Conservation (phyloP, 2,888 invertebrate genomes). For the Aquatica leii region DNA sequence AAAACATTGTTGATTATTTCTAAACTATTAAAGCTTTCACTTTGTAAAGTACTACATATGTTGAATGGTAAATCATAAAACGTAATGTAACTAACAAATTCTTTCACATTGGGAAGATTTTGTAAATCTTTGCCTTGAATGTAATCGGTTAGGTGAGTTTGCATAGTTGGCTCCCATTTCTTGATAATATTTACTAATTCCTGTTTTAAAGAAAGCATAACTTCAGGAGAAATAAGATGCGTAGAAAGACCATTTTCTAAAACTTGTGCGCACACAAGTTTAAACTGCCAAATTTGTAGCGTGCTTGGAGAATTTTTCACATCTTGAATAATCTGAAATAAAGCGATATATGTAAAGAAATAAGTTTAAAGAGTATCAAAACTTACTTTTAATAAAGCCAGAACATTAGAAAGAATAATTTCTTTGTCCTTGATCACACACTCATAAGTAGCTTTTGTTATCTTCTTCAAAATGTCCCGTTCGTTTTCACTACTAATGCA, state of each 20-base stretch:
- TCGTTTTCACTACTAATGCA: slow-evolving; percentile 60
- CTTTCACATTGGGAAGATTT: slow-evolving; percentile 56
- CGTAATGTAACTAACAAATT: slow-evolving; percentile 65
- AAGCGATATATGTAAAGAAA: not conserved
- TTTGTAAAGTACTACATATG: slow-evolving; percentile 37
- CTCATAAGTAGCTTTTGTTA: slow-evolving; percentile 78
- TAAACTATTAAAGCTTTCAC: not conserved
- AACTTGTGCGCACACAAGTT: slow-evolving; percentile 67
- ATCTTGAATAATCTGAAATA: slow-evolving; percentile 50
- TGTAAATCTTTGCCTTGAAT: slow-evolving; percentile 58
- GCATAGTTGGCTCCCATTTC: slow-evolving; percentile 64
- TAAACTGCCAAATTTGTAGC: slow-evolving; percentile 79
- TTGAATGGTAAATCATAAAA: slow-evolving; percentile 68
- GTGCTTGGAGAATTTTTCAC: slow-evolving; percentile 62
- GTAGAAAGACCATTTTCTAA: slow-evolving; percentile 50
- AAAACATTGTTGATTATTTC: not conserved
- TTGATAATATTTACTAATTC: slow-evolving; percentile 65
- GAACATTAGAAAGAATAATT: slow-evolving; percentile 76
- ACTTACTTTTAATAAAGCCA: slow-evolving; percentile 72
- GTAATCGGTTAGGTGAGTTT: slow-evolving; percentile 63
- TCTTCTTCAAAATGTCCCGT: slow-evolving; percentile 65
- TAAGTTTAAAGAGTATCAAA: slow-evolving; percentile 20
- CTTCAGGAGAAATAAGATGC: slow-evolving; percentile 69
- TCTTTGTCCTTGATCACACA: slow-evolving; percentile 83
- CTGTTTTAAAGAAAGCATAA: slow-evolving; percentile 70